These are phyloP conservation scores for Sphenopsis melanotis DNA, from an alignment of 2,797 vertebrate genomes.

Conservation along the genomic window DNA sequence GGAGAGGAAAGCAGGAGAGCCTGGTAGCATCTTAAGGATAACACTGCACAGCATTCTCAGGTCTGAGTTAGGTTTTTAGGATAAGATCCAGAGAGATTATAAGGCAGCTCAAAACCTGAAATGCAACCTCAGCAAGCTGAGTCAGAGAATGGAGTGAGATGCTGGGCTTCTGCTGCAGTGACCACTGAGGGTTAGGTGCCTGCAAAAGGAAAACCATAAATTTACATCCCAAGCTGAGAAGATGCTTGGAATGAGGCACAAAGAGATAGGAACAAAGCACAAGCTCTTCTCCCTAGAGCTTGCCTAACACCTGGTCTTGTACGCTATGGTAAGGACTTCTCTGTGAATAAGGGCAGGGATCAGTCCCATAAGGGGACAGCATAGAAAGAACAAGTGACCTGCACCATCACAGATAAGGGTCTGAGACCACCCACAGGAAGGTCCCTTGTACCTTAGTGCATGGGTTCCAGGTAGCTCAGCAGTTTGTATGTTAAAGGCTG, in stretches of 20 bases:
- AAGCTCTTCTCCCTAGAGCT: not conserved
- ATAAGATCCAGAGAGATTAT: conserved; percentile 47
- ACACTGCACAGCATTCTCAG: not conserved
- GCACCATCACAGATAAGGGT: not conserved
- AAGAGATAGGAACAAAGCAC: not conserved
- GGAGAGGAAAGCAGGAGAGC: not conserved
- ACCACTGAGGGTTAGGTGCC: not conserved
- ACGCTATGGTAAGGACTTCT: not conserved
- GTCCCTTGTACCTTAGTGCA: not conserved
- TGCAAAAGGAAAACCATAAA: not conserved
- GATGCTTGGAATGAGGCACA: not conserved
- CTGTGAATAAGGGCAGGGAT: not conserved
- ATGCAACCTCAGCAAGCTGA: not conserved
- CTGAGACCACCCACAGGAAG: not conserved
- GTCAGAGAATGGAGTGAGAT: not conserved
- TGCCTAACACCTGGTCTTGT: not conserved
- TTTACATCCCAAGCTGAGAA: not conserved
- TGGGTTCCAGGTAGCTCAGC: not conserved
- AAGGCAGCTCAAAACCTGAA: conserved; percentile 32
- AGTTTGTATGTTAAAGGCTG: not conserved
- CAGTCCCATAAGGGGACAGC: not conserved
- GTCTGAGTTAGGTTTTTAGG: not conserved
- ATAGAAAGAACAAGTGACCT: not conserved
- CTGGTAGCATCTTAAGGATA: not conserved
- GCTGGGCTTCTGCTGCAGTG: not conserved